A percentile compares a stretch with the other conserved stretches of the same genome.
Conservation (phyloP, 2,113 vertebrate species). For the Elgaria multicarinata region DNA sequence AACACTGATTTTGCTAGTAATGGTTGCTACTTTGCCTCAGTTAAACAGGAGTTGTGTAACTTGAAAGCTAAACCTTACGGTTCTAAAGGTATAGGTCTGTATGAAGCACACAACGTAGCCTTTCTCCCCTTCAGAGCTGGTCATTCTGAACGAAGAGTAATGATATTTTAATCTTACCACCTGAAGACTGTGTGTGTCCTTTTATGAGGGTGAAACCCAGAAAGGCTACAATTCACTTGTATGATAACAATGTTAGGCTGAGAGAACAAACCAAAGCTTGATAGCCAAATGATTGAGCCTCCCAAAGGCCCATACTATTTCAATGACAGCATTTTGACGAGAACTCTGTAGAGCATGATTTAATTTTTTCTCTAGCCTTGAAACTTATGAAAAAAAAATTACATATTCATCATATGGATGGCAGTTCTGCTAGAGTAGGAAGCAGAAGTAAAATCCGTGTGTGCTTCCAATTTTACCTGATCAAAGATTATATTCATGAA, state of each 20-base stretch:
- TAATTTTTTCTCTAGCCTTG: slow-evolving; percentile 30
- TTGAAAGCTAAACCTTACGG: not conserved
- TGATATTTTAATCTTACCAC: not conserved
- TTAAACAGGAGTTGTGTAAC: not conserved
- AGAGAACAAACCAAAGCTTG: not conserved
- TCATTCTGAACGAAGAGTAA: not conserved
- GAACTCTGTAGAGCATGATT: slow-evolving; percentile 13
- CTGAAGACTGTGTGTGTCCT: not conserved
- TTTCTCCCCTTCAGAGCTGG: not conserved
- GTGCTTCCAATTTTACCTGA: slow-evolving; percentile 39
- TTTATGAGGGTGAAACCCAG: not conserved
- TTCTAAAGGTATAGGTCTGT: not conserved
- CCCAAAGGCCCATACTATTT: not conserved
- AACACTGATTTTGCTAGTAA: not conserved
- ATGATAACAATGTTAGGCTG: not conserved
- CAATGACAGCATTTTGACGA: not conserved
- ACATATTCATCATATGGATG: not conserved
- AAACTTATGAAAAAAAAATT: slow-evolving; percentile 15
- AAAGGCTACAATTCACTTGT: not conserved
- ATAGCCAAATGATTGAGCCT: not conserved
- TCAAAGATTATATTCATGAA: slow-evolving; percentile 51
- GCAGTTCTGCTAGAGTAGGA: not conserved
- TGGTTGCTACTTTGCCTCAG: not conserved
- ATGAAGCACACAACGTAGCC: not conserved
- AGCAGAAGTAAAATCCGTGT: slow-evolving; percentile 23